These are phyloP conservation scores for Myotis lucifugus DNA, from an alignment of 2,113 vertebrate genomes.

Conservation along the genomic window DNA sequence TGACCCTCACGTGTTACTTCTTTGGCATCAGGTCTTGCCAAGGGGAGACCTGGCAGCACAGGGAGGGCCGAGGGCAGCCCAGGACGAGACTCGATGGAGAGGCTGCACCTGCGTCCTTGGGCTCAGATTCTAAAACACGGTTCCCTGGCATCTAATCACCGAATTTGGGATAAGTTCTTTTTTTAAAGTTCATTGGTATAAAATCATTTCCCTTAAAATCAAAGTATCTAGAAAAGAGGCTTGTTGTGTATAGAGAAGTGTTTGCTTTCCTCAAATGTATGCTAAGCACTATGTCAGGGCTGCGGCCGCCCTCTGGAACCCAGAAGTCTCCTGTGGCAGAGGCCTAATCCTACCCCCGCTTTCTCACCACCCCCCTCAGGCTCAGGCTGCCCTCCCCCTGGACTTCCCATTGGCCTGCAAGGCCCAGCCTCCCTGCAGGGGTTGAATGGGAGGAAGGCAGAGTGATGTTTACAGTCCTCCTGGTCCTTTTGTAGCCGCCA, in stretches of 20 bases:
- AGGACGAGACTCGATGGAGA: background rate
- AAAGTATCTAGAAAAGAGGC: background rate
- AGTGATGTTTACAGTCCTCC: background rate
- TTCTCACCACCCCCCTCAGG: background rate
- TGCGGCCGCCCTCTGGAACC: background rate
- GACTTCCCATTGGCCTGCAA: accelerated
- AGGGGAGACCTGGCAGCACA: background rate
- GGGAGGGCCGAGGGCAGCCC: background rate
- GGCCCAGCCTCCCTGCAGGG: background rate
- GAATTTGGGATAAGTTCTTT: background rate
- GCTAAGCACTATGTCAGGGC: background rate
- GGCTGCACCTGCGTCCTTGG: background rate
- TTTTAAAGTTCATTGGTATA: background rate
- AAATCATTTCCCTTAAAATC: conserved; percentile 7
- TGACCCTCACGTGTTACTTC: background rate
- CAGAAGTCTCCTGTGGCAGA: background rate
- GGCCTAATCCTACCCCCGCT: background rate
- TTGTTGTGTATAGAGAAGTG: background rate
- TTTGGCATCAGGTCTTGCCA: background rate
- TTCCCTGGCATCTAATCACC: background rate
- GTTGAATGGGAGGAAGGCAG: background rate
- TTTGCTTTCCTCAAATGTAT: background rate
- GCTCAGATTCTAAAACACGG: background rate
- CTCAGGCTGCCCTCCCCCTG: no score
- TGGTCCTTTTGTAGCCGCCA: background rate